Base-by-base conservation (phyloP, 2,888 invertebrate genomes). In the Pilophorus perplexus region DNA sequence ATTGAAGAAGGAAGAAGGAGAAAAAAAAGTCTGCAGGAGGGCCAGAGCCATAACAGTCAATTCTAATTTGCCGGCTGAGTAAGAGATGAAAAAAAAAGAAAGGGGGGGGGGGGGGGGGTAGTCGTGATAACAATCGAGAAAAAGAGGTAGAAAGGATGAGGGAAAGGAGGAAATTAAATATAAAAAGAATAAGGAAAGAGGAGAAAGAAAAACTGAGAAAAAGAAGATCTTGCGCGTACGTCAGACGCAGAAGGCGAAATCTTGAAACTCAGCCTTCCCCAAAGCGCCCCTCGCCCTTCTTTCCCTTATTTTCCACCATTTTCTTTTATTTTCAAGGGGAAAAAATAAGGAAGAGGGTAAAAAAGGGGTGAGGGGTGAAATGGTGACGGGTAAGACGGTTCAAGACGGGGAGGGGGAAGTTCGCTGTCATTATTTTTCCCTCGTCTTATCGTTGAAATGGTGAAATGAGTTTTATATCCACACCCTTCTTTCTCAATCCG, bases 391-490 rank as follows among this genome's bases (percentile, higher is more conserved):
- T 23, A 52, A 27, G 27, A n/a, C n/a, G n/a, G n/a, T n/a, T n/a
- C n/a, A n/a, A n/a, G 16, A 25, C 14, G 44, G 59, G 33, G 23
- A 3, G 38, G 25, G 59, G 59, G 42, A 6, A 57, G 38, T 5
- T 59, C 59, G 52, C 69, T 69, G 69, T 69, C 69, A 69, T 69
- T 69, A 69, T 69, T 69, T 69, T 69, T 27, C 33, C 67, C 67
- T 60, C 69, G 66, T 69, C 69, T 69, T 69, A 69, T 69, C 69
- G 67, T 52, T 14, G 52, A 52, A 52, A 52, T 25, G 52, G 52
- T 67, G 67, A 69, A 69, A 69, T 67, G 69, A 69, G 69, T 69
- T 69, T 69, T 69, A 69, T 69, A 66, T 57, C 66, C 66, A 66
- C 66, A 67, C 67, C 67, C 67, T 54, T 55, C 67, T 62, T 57